These are phyloP conservation scores for Volucella inanis DNA, from an alignment of 2,888 invertebrate species.

Conservation along the genomic window DNA sequence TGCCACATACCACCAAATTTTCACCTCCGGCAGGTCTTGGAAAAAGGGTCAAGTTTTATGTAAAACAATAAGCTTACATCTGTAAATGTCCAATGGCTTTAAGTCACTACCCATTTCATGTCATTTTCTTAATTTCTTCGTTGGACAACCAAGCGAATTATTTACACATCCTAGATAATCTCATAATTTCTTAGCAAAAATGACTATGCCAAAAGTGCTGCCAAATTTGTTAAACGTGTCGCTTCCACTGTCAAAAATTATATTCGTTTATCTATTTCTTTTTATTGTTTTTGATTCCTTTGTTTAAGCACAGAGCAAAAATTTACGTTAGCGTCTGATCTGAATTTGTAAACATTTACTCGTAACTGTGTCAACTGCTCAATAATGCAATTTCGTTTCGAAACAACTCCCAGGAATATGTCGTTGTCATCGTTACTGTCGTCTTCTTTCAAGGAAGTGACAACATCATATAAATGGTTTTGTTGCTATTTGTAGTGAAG, in stretches of 20 bases:
- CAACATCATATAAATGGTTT: slow-evolving; percentile 1
- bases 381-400: slow-evolving; percentile 58
- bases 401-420: slow-evolving; percentile 48
- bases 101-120: no score
- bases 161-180: no score
- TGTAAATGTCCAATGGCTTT: no score
- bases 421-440: neutral
- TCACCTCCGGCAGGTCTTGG: no score
- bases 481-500: slow-evolving; percentile 16
- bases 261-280: slow-evolving; percentile 4
- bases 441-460: slow-evolving; percentile 54
- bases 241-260: slow-evolving; percentile 5
- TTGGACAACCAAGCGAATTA: no score
- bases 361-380: slow-evolving; percentile 63
- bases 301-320: slow-evolving; percentile 9
- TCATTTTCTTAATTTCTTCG: no score
- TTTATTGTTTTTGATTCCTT: neutral
- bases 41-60: no score
- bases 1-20: no score
- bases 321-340: neutral
- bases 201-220: no score
- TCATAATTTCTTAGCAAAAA: no score
- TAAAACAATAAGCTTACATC: no score
- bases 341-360: slow-evolving; percentile 34
- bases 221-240: no score